Conservation (phyloP, 2,113 vertebrate species). For the Prochilodus magdalenae region DNA sequence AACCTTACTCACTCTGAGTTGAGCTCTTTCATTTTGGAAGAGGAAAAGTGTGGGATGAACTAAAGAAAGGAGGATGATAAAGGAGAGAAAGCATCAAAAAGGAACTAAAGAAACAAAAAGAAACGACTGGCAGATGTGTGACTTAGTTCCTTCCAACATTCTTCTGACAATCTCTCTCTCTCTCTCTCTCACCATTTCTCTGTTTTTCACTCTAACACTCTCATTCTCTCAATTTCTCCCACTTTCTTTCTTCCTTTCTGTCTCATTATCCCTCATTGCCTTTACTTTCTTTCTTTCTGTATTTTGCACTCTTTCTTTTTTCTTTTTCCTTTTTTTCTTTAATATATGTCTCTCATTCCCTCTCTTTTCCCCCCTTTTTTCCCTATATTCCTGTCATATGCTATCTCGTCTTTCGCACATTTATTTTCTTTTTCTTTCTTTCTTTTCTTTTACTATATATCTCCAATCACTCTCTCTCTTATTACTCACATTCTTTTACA, state of each 20-base stretch:
- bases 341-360: too few species aligned
- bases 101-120: slow-evolving; percentile 15
- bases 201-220: neutral
- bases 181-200: neutral
- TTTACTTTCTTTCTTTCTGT: slow-evolving; percentile 56
- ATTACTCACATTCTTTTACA: too few species aligned
- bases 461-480: too few species aligned
- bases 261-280: too few species aligned
- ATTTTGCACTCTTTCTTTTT: slow-evolving; percentile 38
- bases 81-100: slow-evolving; percentile 29
- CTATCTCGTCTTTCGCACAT: neutral
- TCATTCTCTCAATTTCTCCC: neutral
- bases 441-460: too few species aligned
- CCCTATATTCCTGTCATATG: too few species aligned
- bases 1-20: slow-evolving; percentile 39
- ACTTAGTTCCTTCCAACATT: neutral
- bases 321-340: neutral
- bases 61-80: slow-evolving; percentile 19
- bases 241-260: neutral
- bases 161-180: neutral
- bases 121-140: slow-evolving; percentile 13
- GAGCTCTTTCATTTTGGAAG: slow-evolving; percentile 29
- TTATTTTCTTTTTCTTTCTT: neutral
- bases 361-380: neutral
- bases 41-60: neutral